Evolutionary conservation across 2,888 invertebrate genomes (phyloP).

Genomic region (Caenorhabditis panamensis): DNA sequence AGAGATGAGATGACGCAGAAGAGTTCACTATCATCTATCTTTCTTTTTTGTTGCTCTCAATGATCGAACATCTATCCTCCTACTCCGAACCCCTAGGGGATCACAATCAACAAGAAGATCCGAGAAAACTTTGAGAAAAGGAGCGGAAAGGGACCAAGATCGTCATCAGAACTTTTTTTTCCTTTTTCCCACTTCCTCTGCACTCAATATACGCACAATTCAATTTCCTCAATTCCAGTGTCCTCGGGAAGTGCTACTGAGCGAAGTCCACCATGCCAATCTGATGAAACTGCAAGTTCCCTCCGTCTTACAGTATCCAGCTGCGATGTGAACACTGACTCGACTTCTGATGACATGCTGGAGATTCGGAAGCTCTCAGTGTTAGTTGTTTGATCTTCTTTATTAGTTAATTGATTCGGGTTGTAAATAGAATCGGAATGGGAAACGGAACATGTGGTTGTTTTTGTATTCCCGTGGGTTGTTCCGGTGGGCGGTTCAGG

Average conservation of each 20-base stretch:
- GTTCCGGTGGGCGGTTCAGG: too few relatives aligned
- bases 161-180: background rate
- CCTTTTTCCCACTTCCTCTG: background rate
- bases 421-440: background rate
- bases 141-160: background rate
- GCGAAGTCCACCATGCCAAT: constrained; percentile 31
- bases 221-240: constrained; percentile 45
- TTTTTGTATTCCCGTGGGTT: constrained; percentile 6
- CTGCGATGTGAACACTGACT: constrained; percentile 50
- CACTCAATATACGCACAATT: background rate
- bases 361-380: constrained; percentile 49
- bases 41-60: background rate
- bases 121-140: background rate
- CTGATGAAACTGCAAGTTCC: constrained; percentile 12
- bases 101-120: too few relatives aligned
- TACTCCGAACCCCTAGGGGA: constrained; percentile 6
- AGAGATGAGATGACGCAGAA: constrained; percentile 23
- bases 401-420: background rate
- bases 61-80: constrained; percentile 41
- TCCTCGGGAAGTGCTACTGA: constrained; percentile 62
- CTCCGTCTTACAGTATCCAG: constrained; percentile 57
- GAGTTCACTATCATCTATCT: background rate
- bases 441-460: background rate
- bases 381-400: constrained; percentile 18
- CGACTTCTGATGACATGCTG: constrained; percentile 21